Evolutionary conservation across 2,888 invertebrate genomes (phyloP), one percentile per base, ranked within the genome.

Genomic region (Lasioglossum calceatum): DNA sequence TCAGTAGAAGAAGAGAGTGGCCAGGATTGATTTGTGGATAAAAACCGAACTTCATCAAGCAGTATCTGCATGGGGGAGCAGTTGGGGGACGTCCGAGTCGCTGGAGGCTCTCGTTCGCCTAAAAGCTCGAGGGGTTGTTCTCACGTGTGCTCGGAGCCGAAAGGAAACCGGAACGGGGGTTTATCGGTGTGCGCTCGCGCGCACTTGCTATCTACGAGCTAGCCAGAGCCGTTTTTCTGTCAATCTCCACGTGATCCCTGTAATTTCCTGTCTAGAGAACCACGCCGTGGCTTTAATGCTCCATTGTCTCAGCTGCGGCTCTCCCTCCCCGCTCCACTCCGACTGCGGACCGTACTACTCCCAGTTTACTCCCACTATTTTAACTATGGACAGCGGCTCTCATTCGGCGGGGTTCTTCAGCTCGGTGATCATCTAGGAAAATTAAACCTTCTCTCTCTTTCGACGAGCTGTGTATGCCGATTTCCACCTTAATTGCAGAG

Each of bases 191-290:
- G 77, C 73, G 75, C 77, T 84, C 81, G 86, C 82, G 77, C 82
- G 81, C 82, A 64, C 85, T 88, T 87, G 89, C 92, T 91, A 92
- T 92, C 92, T 91, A 91, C 92, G 90, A 91, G 91, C 91, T 90
- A 87, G 88, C 91, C 91, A 82, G 92, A 92, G 92, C 92, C 93
- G 93, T 94, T 95, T 95, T 95, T 95, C 95, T 95, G 95, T 95
- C 95, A 95, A 95, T 95, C 94, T 94, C 92, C 92, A 92, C 93
- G 94, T 94, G 95, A 95, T 95, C 94, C 95, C 95, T 95, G 94
- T 95, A 95, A 95, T 95, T 95, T 95, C 94, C 95, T 95, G 95
- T 95, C 95, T 93, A 94, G 94, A 94, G 94, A 94, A 94, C 93
- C 93, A 92, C 94, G 94, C 93, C 93, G 92, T 92, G 92, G 93